phyloP scores from a whole-genome alignment of 1,140 invertebrate species.

The Drosophila saltans region DNA sequence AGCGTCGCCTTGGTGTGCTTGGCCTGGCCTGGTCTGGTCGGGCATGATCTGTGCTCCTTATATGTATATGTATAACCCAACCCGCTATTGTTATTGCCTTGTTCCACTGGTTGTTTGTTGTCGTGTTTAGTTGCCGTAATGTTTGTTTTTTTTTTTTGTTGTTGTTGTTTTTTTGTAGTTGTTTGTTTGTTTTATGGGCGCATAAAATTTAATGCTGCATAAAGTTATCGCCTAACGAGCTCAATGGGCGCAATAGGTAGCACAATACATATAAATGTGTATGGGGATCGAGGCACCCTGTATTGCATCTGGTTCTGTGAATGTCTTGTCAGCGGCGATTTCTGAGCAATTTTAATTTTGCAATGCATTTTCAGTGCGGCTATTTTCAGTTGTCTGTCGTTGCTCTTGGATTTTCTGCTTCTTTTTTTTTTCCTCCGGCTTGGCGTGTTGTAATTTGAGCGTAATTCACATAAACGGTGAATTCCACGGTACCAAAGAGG shows the following conservation, averaged over 20 bases:
- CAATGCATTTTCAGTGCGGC: slow-evolving; percentile 72
- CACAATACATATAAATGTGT: neutral
- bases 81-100: slow-evolving; percentile 31
- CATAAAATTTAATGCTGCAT: slow-evolving; percentile 82
- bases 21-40: neutral
- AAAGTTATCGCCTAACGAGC: slow-evolving; percentile 80
- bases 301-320: slow-evolving; percentile 7
- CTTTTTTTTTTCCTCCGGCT: slow-evolving; percentile 11
- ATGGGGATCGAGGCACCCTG: slow-evolving; percentile 24
- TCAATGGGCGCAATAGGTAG: slow-evolving; percentile 49
- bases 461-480: slow-evolving; percentile 71
- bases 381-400: slow-evolving; percentile 65
- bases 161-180: slow-evolving; percentile 35
- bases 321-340: slow-evolving; percentile 38
- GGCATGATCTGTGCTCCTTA: neutral
- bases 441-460: slow-evolving; percentile 70
- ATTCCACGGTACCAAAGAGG: slow-evolving; percentile 40
- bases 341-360: slow-evolving; percentile 77
- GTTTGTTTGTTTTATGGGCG: slow-evolving; percentile 79
- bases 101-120: slow-evolving; percentile 37
- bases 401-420: slow-evolving; percentile 14
- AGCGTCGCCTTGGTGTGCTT: slow-evolving; percentile 13
- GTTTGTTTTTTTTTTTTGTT: slow-evolving; percentile 43
- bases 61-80: neutral
- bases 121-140: slow-evolving; percentile 75